phyloP scores from a whole-genome alignment of 2,797 vertebrate species.

The Sardinella longiceps region DNA sequence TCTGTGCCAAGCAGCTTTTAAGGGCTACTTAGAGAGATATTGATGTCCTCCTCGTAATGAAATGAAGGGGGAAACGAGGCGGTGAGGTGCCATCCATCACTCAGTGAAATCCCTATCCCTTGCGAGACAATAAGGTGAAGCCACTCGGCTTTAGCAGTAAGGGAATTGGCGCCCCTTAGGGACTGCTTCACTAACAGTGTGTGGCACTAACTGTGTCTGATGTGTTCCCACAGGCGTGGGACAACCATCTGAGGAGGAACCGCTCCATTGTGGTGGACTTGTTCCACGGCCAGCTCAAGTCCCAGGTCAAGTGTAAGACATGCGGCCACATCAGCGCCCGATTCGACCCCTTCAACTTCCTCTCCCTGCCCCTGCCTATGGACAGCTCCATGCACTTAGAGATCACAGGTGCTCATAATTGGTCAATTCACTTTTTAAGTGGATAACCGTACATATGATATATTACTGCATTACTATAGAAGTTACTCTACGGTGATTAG shows the following conservation, averaged over 20 bases:
- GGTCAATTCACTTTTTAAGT: no score
- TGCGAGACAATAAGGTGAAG: constrained; percentile 18
- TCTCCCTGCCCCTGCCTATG: constrained; percentile 97
- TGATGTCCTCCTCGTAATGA: constrained; percentile 37
- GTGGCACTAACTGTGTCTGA: not conserved
- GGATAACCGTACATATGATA: no score
- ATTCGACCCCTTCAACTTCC: constrained; percentile 98
- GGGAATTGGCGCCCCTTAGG: not conserved
- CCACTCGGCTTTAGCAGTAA: constrained; percentile 35
- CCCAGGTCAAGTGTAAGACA: constrained; percentile 98
- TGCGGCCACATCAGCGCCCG: constrained; percentile 97
- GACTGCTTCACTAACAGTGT: not conserved
- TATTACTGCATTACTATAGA: no score
- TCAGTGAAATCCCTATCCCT: constrained; percentile 2
- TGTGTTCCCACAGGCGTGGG: constrained; percentile 85
- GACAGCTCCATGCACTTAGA: constrained; percentile 99
- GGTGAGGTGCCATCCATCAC: not conserved
- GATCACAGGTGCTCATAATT: constrained; percentile 86
- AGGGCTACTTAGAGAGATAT: constrained; percentile 24
- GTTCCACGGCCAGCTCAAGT: constrained; percentile 97
- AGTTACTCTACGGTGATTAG: no score
- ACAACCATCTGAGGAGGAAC: constrained; percentile 96
- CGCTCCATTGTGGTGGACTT: constrained; percentile 97
- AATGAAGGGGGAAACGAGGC: constrained; percentile 2
- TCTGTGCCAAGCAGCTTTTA: constrained; percentile 20